phyloP scores from a whole-genome alignment of 2,797 vertebrate genomes.

The Smutsia temminckii region DNA sequence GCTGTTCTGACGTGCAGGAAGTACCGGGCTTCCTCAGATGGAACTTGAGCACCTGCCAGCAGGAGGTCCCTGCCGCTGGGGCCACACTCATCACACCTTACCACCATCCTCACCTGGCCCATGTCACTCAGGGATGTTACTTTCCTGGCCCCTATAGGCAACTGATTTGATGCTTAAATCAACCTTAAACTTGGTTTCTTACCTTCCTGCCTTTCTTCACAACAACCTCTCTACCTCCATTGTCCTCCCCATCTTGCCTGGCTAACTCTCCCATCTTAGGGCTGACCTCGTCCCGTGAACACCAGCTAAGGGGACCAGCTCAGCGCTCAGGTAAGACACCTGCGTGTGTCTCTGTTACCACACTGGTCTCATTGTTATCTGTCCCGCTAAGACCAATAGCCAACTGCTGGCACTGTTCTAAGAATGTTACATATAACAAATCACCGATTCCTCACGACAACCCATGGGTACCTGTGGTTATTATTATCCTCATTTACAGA shows the following conservation, averaged over 20 bases:
- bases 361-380: not conserved
- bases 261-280: accelerated
- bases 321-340: too few species aligned
- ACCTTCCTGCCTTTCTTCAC: not conserved
- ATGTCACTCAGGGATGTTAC: accelerated
- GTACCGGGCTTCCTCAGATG: not conserved
- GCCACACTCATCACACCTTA: not conserved
- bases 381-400: not conserved
- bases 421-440: not conserved
- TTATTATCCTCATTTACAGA: not conserved
- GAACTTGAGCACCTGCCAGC: accelerated
- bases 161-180: not conserved
- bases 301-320: too few species aligned
- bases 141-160: not conserved
- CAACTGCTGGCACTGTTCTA: not conserved
- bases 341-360: too few species aligned
- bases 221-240: not conserved
- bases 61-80: accelerated
- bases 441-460: not conserved
- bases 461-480: not conserved
- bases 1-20: not conserved
- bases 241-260: not conserved
- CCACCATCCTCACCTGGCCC: not conserved
- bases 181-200: not conserved
- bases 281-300: too few species aligned